Evolutionary conservation across 2,113 vertebrate species (phyloP), one percentile per base, ranked within the genome.

Genomic region (Rattus rattus): DNA sequence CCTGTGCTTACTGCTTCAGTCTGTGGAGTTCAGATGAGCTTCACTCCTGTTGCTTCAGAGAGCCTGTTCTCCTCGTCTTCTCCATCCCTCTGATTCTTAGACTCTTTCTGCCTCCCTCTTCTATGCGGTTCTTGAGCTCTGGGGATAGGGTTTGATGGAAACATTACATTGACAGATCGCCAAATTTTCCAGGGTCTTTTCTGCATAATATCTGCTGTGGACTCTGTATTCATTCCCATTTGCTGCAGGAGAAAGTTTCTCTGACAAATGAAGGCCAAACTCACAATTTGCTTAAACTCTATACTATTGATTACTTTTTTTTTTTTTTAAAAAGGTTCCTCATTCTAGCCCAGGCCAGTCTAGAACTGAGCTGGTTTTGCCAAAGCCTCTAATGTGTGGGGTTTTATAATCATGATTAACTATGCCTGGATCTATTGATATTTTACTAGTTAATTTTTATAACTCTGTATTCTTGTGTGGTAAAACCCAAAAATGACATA

Each of bases 401-500:
- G 2, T 26, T 83, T 83, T 22, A 24, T 20, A 24, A 5, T 59
- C 80, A 83, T 24, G 36, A 59, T 24, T 56, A 12, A n/a, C 20
- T n/a, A 36, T 80, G 36, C 17, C 52, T 36, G 30, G 8, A 54
- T 56, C 30, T 80, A 54, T 7, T 80, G 52, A 19, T n/a, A 80
- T 56, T 80, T 80, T 22, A 54, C 2, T 77, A 10, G 63, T 90
- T 93, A 94, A 88, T 77, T 93, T 93, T 22, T 11, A 47, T 87
- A 92, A 77, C 17, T 65, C 79, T 33, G 85, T 49, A 94, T n/a
- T 54, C 65, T 96, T 69, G 3, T 94, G 39, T 86, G 28, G 6
- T 76, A 81, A 90, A 92, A 90, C 30, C 17, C 17, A 54, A 59
- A 95, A 95, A 59, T 86, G 30, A 65, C 83, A 49, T 72, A 36